Conservation (phyloP, 2,888 invertebrate genomes). For the Drosophila eohydei region DNA sequence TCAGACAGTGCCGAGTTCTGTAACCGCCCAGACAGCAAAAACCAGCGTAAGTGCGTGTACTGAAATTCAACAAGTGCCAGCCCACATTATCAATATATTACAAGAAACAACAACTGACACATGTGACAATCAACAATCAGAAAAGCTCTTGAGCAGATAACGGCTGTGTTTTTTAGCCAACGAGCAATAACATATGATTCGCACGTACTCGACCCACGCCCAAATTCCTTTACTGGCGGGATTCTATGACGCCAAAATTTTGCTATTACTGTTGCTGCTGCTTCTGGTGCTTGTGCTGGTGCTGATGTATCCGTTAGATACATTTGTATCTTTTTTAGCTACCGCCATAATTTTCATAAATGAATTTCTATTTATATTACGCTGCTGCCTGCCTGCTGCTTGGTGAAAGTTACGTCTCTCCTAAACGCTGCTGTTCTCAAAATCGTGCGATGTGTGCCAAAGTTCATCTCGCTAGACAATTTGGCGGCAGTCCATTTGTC, state of each 20-base stretch:
- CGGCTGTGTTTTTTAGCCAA: conserved; percentile 29
- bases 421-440: conserved; percentile 9
- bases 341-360: conserved; percentile 42
- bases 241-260: conserved; percentile 25
- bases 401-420: conserved; percentile 47
- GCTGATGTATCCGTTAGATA: conserved; percentile 28
- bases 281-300: conserved; percentile 15
- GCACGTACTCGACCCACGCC: conserved; percentile 62
- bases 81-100: conserved; percentile 30
- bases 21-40: conserved; percentile 59
- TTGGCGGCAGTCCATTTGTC: conserved; percentile 19
- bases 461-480: conserved; percentile 52
- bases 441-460: conserved; percentile 47
- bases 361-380: conserved; percentile 44
- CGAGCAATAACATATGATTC: conserved; percentile 25
- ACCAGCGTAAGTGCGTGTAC: conserved; percentile 56
- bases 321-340: conserved; percentile 46
- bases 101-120: conserved; percentile 10
- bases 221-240: conserved; percentile 43
- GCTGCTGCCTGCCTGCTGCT: conserved; percentile 1
- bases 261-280: conserved; percentile 22
- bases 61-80: conserved; percentile 29
- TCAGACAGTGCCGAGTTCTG: conserved; percentile 78
- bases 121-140: conserved; percentile 24
- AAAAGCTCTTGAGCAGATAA: conserved; percentile 44